phyloP scores from a whole-genome alignment of 2,113 vertebrate genomes.

The Salminus brasiliensis region DNA sequence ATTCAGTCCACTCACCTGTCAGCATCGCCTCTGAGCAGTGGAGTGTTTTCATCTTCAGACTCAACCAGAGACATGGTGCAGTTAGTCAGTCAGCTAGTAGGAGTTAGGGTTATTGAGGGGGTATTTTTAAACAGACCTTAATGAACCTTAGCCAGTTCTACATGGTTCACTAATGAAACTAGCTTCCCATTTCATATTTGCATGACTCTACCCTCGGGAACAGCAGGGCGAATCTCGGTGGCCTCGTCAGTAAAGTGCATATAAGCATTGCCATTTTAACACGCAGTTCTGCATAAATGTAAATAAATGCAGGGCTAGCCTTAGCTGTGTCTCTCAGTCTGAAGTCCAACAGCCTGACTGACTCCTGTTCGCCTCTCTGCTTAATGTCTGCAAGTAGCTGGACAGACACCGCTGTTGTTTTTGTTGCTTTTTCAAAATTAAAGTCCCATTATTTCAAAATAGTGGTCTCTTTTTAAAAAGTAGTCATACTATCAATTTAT shows the following conservation, averaged over 20 bases:
- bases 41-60: slow-evolving; percentile 33
- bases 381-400: too few relatives aligned
- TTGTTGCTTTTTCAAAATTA: slow-evolving; percentile 4
- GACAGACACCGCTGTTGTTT: too few relatives aligned
- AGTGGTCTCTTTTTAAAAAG: too few relatives aligned
- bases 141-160: too few relatives aligned
- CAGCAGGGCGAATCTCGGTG: background rate
- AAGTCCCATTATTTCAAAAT: background rate
- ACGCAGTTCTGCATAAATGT: background rate
- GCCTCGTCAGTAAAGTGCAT: background rate
- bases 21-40: slow-evolving; percentile 39
- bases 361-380: too few relatives aligned
- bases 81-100: background rate
- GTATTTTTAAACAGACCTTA: too few relatives aligned
- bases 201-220: background rate
- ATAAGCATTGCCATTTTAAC: slow-evolving; percentile 1
- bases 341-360: slow-evolving; percentile 26
- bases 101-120: background rate
- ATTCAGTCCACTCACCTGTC: slow-evolving; percentile 34
- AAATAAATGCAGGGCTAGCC: too few relatives aligned
- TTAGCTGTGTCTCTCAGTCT: too few relatives aligned
- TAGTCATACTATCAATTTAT: too few relatives aligned
- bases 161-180: background rate
- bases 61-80: slow-evolving; percentile 37
- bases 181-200: background rate